phyloP scores from a whole-genome alignment of 1,140 invertebrate genomes.

The Tetragnatha versicolor region DNA sequence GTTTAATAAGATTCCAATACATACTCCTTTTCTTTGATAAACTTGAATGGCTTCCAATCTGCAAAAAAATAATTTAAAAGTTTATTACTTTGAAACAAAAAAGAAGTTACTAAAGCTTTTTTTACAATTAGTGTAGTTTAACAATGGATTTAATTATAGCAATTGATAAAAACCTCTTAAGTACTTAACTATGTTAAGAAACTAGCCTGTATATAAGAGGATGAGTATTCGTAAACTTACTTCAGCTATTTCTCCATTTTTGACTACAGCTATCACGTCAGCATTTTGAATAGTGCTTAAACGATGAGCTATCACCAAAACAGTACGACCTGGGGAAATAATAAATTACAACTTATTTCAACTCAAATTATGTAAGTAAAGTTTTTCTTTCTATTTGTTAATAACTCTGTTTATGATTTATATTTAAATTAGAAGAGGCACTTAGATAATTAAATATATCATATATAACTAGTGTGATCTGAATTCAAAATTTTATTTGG shows the following conservation, averaged over 20 bases:
- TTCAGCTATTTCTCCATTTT: slow-evolving; percentile 81
- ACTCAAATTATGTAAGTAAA: background rate
- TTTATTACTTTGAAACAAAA: too few species aligned
- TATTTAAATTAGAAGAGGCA: background rate
- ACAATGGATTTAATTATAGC: too few species aligned
- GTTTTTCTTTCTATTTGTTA: background rate
- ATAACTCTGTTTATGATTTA: background rate
- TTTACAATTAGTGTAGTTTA: too few species aligned
- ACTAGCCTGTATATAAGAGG: too few species aligned
- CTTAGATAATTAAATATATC: background rate
- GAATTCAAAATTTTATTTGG: too few species aligned
- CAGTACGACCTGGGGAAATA: slow-evolving; percentile 73
- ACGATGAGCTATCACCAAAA: slow-evolving; percentile 87
- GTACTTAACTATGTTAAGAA: too few species aligned
- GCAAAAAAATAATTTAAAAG: slow-evolving; percentile 62
- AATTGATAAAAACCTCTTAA: too few species aligned
- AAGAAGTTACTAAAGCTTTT: too few species aligned
- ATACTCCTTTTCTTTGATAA: slow-evolving; percentile 71
- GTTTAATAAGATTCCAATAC: slow-evolving; percentile 75
- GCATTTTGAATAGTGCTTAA: slow-evolving; percentile 87
- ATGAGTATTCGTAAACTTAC: slow-evolving; percentile 65
- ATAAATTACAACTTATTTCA: background rate
- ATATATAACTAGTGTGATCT: too few species aligned
- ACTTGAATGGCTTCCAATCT: slow-evolving; percentile 72
- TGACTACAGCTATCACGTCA: slow-evolving; percentile 85